phyloP scores from a whole-genome alignment of 2,797 vertebrate genomes.

The Mormyrus hasselquistii region DNA sequence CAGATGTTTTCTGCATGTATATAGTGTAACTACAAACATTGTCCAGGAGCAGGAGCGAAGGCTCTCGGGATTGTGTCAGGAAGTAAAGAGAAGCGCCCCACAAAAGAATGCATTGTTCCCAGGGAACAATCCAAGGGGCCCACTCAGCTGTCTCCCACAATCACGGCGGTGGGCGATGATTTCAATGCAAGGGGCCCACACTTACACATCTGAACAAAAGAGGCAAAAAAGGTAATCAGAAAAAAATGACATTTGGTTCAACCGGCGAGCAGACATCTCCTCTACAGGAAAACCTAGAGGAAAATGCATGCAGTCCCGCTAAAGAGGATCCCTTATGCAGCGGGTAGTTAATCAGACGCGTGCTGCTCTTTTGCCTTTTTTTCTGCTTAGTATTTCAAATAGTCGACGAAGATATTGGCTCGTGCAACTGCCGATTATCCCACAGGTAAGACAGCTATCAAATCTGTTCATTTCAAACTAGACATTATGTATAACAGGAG shows the following conservation, averaged over 20 bases:
- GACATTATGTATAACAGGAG: not conserved
- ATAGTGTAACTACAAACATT: slow-evolving; percentile 82
- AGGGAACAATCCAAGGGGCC: slow-evolving; percentile 69
- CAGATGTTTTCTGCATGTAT: slow-evolving; percentile 27
- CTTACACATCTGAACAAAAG: slow-evolving; percentile 54
- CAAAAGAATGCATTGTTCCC: slow-evolving; percentile 73
- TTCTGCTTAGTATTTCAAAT: not conserved
- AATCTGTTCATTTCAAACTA: not conserved
- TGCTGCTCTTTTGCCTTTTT: not conserved
- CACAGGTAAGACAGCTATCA: slow-evolving; percentile 8
- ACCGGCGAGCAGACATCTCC: not conserved
- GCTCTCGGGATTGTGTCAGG: slow-evolving; percentile 64
- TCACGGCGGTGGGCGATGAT: slow-evolving; percentile 72
- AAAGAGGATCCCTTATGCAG: not conserved
- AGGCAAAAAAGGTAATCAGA: slow-evolving; percentile 67
- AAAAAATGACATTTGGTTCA: slow-evolving; percentile 55
- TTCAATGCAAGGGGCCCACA: slow-evolving; percentile 73
- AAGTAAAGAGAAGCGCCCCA: slow-evolving; percentile 78
- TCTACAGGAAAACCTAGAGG: not conserved
- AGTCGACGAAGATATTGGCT: not conserved
- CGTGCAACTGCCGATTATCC: not conserved
- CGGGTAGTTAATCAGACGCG: not conserved
- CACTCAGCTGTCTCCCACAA: slow-evolving; percentile 77
- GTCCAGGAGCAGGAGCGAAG: slow-evolving; percentile 68
- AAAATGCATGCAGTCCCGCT: not conserved